Base-by-base conservation (phyloP, 2,888 invertebrate genomes). In the Galerucella nymphaeae region DNA sequence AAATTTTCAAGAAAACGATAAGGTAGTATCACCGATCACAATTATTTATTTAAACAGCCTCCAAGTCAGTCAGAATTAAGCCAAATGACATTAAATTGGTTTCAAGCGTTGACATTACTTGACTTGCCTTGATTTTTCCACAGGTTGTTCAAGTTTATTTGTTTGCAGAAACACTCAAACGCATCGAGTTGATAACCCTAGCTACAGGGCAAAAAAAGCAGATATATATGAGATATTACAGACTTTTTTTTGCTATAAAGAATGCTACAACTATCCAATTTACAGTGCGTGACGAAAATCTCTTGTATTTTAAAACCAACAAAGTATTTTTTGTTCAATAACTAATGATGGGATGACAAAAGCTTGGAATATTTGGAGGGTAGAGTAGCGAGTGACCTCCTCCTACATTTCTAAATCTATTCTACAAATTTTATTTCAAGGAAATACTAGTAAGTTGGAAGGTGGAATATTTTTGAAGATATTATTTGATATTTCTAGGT, bases 141-240 rank as follows among this genome's bases (percentile, higher is more conserved):
- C 84, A 85, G 84, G 85, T 82, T 79, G 81, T 83, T 85, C 84
- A 81, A 77, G 79, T 84, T 82, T 82, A 83, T 83, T 82, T 82
- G 82, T 82, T 80, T 79, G 79, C 78, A 80, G 79, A 82, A 67
- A 81, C 80, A 80, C 82, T 82, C 81, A 81, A 81, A 82, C 79
- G 80, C 81, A 81, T 83, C 84, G 84, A 83, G 84, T 80, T 83
- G 84, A 83, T 83, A 82, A 86, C 86, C 86, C 86, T 86, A 86
- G 86, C 86, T 86, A 86, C 82, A 86, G 86, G 86, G 86, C 86
- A 86, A 83, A 86, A 86, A 83, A 86, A 86, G 83, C 86, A 84
- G 83, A 86, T 81, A 80, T 77, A 78, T 71, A 82, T 82, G 73
- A 82, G 82, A 81, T 67, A 73, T 75, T 61, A 76, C 66, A 70